Evolutionary conservation across 2,797 vertebrate species (phyloP).

Genomic region (Neosilurus mollespiculum): DNA sequence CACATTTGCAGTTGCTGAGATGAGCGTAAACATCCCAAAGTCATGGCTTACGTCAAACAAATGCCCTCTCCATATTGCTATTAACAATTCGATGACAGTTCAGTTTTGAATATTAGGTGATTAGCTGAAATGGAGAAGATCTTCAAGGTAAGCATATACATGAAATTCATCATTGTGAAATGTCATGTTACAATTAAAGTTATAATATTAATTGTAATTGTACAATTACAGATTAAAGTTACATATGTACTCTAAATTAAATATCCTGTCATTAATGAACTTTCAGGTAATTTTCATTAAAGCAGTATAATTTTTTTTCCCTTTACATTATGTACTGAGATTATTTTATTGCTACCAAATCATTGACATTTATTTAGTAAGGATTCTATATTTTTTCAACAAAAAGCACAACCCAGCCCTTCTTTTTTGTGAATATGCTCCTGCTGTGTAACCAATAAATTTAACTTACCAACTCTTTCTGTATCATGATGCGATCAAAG

Average conservation of each 20-base stretch:
- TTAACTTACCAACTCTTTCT: not conserved
- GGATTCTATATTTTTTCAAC: not conserved
- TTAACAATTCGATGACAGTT: not conserved
- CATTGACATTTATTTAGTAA: not conserved
- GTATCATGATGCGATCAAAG: not conserved
- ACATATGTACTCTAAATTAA: not conserved
- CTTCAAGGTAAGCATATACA: not conserved
- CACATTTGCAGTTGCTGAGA: constrained; percentile 4
- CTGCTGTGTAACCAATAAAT: not conserved
- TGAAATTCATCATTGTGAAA: not conserved
- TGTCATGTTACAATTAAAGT: not conserved
- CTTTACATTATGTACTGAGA: not conserved
- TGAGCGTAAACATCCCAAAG: not conserved
- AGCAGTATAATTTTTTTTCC: not conserved
- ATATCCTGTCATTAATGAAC: not conserved
- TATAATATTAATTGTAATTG: too few relatives aligned
- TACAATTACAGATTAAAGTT: not conserved
- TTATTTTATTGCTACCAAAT: not conserved
- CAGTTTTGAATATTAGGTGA: not conserved
- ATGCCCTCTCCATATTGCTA: not conserved
- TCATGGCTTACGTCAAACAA: not conserved
- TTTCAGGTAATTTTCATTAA: not conserved
- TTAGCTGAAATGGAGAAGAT: not conserved
- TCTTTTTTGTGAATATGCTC: not conserved
- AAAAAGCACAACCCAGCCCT: not conserved